Conservation (phyloP, 2,113 vertebrate genomes). For the Dasypus novemcinctus region DNA sequence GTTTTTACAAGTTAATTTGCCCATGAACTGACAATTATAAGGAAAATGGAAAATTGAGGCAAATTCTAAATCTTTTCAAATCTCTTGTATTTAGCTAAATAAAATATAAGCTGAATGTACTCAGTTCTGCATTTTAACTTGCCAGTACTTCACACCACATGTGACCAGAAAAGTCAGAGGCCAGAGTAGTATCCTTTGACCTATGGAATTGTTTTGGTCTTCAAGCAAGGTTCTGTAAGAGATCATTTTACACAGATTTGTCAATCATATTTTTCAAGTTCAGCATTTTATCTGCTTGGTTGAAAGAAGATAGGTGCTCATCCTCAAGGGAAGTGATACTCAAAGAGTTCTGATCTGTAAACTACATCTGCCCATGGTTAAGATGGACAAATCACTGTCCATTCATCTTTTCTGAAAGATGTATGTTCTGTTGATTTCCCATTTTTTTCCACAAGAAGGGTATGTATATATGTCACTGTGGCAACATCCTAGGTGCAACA, state of each 20-base stretch:
- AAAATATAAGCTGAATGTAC: conserved; percentile 77
- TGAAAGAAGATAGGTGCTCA: conserved; percentile 65
- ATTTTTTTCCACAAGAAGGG: conserved; percentile 72
- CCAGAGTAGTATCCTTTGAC: conserved; percentile 87
- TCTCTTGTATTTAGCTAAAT: conserved; percentile 66
- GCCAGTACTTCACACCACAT: conserved; percentile 82
- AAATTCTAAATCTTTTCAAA: conserved; percentile 73
- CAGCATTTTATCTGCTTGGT: conserved; percentile 59
- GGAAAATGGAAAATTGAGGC: conserved; percentile 35
- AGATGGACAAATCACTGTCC: conserved; percentile 60
- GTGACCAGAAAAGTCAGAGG: conserved; percentile 85
- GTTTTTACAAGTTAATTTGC: conserved; percentile 52
- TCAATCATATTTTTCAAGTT: conserved; percentile 76
- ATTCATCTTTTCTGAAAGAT: conserved; percentile 79
- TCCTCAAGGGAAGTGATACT: conserved; percentile 66
- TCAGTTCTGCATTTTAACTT: conserved; percentile 86
- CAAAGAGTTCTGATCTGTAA: conserved; percentile 54
- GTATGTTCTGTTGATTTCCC: conserved; percentile 64
- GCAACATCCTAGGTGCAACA: conserved; percentile 81
- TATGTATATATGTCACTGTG: conserved; percentile 78
- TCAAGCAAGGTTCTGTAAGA: conserved; percentile 66
- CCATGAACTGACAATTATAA: conserved; percentile 50
- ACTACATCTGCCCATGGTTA: conserved; percentile 43
- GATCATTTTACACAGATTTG: conserved; percentile 74
- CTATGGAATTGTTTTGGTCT: conserved; percentile 82